Percentiles rank a stretch among this genome's conserved stretches.
phyloP scores from a whole-genome alignment of 1,140 invertebrate species.

The Drosophila nasuta region DNA sequence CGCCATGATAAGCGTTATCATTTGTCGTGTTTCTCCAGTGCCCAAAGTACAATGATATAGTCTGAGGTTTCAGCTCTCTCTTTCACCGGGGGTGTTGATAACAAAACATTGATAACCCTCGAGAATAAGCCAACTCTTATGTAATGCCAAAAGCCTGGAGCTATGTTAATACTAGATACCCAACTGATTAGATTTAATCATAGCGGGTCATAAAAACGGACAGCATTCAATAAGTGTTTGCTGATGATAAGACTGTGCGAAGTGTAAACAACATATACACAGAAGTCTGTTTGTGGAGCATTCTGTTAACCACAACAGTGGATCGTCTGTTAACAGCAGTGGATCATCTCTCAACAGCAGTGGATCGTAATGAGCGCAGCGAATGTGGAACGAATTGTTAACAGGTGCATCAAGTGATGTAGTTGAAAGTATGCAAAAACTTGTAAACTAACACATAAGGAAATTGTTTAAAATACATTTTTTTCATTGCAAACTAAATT shows the following conservation, averaged over 20 bases:
- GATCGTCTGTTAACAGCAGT: neutral
- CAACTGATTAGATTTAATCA: neutral
- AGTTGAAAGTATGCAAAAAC: no score
- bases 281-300: neutral
- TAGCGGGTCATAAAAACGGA: neutral
- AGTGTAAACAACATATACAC: neutral
- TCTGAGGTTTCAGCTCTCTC: neutral
- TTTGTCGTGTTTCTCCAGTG: neutral
- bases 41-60: constrained; percentile 15
- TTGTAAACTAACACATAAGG: no score
- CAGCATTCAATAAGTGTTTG: neutral
- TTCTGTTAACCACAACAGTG: neutral
- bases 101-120: constrained; percentile 17
- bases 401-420: no score
- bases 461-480: no score
- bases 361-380: no score
- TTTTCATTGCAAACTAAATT: no score
- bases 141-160: constrained; percentile 3
- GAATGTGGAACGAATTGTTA: no score
- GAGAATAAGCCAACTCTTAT: constrained; percentile 7
- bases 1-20: constrained; percentile 61
- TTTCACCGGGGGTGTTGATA: constrained; percentile 7
- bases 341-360: no score
- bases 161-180: constrained; percentile 3
- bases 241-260: neutral